These are phyloP conservation scores for Galleria mellonella DNA, from an alignment of 1,140 invertebrate genomes.

Conservation along the genomic window DNA sequence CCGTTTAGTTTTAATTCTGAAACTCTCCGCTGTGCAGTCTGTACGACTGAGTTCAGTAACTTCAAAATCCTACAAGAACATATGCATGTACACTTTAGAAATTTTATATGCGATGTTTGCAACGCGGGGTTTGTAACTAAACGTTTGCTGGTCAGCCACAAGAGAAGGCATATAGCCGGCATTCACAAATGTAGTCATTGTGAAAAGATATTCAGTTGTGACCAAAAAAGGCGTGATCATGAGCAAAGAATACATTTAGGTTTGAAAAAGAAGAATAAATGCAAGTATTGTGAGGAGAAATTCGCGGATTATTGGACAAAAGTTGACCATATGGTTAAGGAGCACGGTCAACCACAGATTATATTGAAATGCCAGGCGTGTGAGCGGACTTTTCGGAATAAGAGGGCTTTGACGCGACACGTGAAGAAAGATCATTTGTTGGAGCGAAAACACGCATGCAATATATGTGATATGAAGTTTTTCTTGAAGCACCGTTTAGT, in stretches of 20 bases:
- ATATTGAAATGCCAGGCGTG: slow-evolving; percentile 26
- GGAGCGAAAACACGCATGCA: background rate
- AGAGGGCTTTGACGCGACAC: slow-evolving; percentile 14
- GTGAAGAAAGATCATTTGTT: slow-evolving; percentile 9
- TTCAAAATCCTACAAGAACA: slow-evolving; percentile 61
- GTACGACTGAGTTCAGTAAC: slow-evolving; percentile 44
- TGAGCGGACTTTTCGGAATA: slow-evolving; percentile 13
- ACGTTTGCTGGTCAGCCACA: slow-evolving; percentile 5
- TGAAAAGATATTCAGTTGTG: slow-evolving; percentile 20
- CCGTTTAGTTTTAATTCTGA: slow-evolving; percentile 52
- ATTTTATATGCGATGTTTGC: slow-evolving; percentile 85
- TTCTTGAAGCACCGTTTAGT: background rate
- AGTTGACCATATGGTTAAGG: slow-evolving; percentile 17
- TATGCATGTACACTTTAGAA: slow-evolving; percentile 55
- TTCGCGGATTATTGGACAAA: slow-evolving; percentile 22
- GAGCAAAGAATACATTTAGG: slow-evolving; percentile 17
- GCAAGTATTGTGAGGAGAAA: slow-evolving; percentile 26
- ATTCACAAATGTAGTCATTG: slow-evolving; percentile 21
- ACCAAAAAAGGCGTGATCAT: slow-evolving; percentile 21
- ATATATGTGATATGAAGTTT: background rate
- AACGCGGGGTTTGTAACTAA: slow-evolving; percentile 76
- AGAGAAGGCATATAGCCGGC: slow-evolving; percentile 7
- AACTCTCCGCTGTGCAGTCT: slow-evolving; percentile 48
- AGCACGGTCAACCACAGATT: slow-evolving; percentile 17
- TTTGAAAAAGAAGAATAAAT: slow-evolving; percentile 21